Conservation (phyloP, 2,113 vertebrate species). For the Clarias magur region DNA sequence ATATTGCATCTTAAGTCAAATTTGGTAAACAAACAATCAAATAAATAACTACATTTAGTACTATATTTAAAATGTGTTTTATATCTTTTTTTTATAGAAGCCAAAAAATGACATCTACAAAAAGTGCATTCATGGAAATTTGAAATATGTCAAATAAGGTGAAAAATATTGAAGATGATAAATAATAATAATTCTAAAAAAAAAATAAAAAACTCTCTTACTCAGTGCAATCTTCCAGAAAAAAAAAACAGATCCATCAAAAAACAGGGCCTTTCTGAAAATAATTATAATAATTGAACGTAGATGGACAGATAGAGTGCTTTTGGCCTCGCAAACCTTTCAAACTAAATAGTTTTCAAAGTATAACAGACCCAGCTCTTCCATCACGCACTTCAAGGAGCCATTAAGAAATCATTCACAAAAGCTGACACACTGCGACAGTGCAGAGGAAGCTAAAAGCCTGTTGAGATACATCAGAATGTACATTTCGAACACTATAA, state of each 20-base stretch:
- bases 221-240: not conserved
- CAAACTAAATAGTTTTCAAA: not conserved
- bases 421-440: not conserved
- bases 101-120: not conserved
- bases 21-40: not conserved
- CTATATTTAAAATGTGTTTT: not conserved
- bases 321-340: not conserved
- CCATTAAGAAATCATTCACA: constrained; percentile 7
- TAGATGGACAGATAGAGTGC: not conserved
- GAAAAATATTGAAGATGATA: not conserved
- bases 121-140: not conserved
- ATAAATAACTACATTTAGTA: not conserved
- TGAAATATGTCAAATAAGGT: not conserved
- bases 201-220: not conserved
- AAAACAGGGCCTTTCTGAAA: not conserved
- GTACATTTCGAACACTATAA: too few species aligned
- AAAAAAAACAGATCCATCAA: not conserved
- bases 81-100: not conserved
- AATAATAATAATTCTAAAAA: too few species aligned
- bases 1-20: not conserved
- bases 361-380: not conserved
- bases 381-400: not conserved
- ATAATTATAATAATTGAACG: not conserved
- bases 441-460: not conserved
- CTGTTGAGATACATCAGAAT: not conserved